Base-by-base conservation (phyloP, 1,140 invertebrate species). In the Drosophila insularis region DNA sequence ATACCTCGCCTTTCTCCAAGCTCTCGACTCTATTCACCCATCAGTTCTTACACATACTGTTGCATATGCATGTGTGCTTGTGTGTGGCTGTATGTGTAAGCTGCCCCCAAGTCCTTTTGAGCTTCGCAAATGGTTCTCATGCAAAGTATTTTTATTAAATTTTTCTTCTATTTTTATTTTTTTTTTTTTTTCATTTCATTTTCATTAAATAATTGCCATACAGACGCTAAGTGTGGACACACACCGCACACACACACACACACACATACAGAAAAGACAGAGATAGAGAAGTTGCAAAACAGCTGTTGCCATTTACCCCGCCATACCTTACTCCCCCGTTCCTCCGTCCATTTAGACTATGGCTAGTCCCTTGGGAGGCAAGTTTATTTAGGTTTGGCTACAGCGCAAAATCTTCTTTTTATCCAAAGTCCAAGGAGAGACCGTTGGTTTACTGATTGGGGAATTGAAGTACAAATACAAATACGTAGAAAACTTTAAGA, bases 311-410 rank as follows among this genome's bases (percentile, higher is more conserved):
- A 35, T 40, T 23, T 14, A 14, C 27, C 60, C 40, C 43, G 2
- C 43, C 7, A 19, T 19, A 8, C 17, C 43, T 50, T 13, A 11
- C 17, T 17, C 4, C 17, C 19, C 69, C 43, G 46, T n/a, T n/a
- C n/a, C n/a, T n/a, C n/a, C n/a, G n/a, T n/a, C n/a, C n/a, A n/a
- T n/a, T n/a, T n/a, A n/a, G n/a, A n/a, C n/a, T n/a, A n/a, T 19
- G 35, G 17, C 10, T n/a, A 27, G 40, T 75, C 73, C 71, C 71
- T 32, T 62, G 14, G 72, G 59, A 54, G 72, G 8, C 53, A 69
- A 75, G 73, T 75, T 75, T 75, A 69, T 75, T 75, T 75, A 63
- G 73, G 73, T 62, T 59, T 62, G 17, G 60, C 21, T 43, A 31
- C 14, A 63, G 32, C 27, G 55, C 55, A 35, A 58, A 68, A 63